A percentile compares a stretch with the other conserved stretches of the same genome.
Conservation (phyloP, 2,797 vertebrate genomes). For the Spheniscus humboldti region DNA sequence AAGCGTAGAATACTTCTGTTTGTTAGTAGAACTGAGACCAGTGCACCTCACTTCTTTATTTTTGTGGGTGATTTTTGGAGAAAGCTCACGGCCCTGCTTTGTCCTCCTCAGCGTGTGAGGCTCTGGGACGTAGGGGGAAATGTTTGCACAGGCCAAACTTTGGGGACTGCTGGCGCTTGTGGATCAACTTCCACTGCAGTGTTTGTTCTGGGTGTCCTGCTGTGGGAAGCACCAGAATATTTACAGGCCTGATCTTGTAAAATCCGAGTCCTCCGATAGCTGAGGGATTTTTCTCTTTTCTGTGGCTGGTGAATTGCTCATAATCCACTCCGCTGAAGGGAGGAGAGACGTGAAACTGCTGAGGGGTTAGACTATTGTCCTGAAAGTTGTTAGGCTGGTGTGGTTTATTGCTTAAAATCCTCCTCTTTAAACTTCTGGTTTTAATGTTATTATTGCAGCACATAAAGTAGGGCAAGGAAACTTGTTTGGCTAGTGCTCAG, state of each 20-base stretch:
- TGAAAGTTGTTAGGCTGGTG: not conserved
- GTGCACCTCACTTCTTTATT: not conserved
- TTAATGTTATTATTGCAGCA: not conserved
- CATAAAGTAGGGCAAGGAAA: not conserved
- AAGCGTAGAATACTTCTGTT: not conserved
- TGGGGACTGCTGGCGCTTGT: not conserved
- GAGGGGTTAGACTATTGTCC: not conserved
- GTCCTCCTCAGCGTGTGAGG: not conserved
- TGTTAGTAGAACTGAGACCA: not conserved
- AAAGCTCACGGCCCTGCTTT: not conserved
- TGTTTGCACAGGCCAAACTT: not conserved
- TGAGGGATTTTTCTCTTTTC: not conserved
- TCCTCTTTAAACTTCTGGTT: not conserved
- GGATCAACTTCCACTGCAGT: not conserved
- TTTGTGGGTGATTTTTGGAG: not conserved
- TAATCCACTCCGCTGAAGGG: too few species aligned
- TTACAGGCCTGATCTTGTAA: not conserved
- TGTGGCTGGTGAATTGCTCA: not conserved
- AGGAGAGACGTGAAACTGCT: not conserved
- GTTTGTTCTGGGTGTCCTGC: not conserved
- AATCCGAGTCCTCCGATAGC: not conserved
- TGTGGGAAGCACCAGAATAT: not conserved
- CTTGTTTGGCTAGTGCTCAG: not conserved
- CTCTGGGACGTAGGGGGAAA: not conserved
- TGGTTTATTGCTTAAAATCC: not conserved